Conservation (phyloP, 2,888 invertebrate genomes). For the Aleiodes leptofemur region DNA sequence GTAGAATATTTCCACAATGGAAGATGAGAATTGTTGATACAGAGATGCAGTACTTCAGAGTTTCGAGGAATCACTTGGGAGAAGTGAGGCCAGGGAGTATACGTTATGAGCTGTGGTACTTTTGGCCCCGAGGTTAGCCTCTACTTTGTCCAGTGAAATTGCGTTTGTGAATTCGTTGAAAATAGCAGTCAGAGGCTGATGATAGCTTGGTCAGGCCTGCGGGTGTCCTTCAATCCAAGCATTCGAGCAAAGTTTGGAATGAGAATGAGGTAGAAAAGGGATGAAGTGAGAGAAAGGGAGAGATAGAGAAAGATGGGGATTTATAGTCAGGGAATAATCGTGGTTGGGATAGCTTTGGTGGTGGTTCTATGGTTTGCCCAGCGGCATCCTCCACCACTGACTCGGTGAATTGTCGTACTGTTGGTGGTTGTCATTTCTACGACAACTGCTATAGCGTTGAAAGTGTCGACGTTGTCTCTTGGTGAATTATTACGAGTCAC, state of each 20-base stretch:
- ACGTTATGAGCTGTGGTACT: constrained; percentile 16
- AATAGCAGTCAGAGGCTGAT: constrained; percentile 42
- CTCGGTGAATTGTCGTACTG: not conserved
- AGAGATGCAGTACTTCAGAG: constrained; percentile 18
- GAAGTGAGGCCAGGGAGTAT: constrained; percentile 12
- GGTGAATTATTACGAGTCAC: constrained; percentile 68
- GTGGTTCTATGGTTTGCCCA: constrained; percentile 23
- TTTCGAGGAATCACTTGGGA: constrained; percentile 32
- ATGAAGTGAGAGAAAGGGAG: not conserved
- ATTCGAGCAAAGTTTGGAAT: constrained; percentile 27
- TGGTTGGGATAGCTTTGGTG: constrained; percentile 17
- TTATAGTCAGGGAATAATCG: constrained; percentile 31
- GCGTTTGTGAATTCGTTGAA: constrained; percentile 47
- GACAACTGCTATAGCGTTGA: constrained; percentile 21
- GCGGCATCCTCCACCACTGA: not conserved
- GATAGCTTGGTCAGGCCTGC: constrained; percentile 30
- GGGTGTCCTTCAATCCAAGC: constrained; percentile 32
- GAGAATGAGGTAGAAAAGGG: constrained; percentile 6
- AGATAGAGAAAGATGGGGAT: constrained; percentile 1
- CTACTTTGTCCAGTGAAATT: constrained; percentile 44
- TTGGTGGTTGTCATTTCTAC: constrained; percentile 1
- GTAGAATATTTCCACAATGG: constrained; percentile 39
- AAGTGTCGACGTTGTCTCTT: constrained; percentile 50
- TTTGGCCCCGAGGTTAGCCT: constrained; percentile 35
- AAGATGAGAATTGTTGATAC: constrained; percentile 45